phyloP scores from a whole-genome alignment of 37 sponge, comb jelly and placozoan genomes.

The Amphimedon queenslandica region DNA sequence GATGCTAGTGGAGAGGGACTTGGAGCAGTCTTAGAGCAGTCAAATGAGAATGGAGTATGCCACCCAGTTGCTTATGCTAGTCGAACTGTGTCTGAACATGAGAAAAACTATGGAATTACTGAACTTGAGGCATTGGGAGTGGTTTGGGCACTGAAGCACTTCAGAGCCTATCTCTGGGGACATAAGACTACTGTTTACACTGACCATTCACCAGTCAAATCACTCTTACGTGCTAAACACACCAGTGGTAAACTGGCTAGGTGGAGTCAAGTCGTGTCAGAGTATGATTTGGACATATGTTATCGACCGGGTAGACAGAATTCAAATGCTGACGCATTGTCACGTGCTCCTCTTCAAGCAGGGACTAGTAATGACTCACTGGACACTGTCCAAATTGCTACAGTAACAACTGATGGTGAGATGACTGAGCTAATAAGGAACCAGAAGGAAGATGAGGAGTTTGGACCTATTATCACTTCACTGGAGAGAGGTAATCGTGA shows the following conservation, averaged over 20 bases:
- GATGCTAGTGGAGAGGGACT: slow-evolving; percentile 37
- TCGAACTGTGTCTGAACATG: slow-evolving; percentile 13
- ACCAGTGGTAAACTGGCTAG: slow-evolving; percentile 2
- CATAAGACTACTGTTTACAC: slow-evolving; percentile 8
- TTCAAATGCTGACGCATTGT: too few species aligned
- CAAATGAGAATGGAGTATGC: slow-evolving; percentile 12
- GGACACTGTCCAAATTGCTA: too few species aligned
- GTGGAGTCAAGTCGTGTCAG: slow-evolving; percentile 5
- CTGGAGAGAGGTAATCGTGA: background rate
- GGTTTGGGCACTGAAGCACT: too few species aligned
- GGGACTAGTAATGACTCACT: too few species aligned
- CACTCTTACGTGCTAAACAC: slow-evolving; percentile 17
- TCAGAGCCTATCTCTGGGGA: slow-evolving; percentile 35
- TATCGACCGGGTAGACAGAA: slow-evolving; percentile 2
- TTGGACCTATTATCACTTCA: background rate
- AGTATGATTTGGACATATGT: background rate
- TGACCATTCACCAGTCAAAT: slow-evolving; percentile 26
- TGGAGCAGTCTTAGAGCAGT: slow-evolving; percentile 33
- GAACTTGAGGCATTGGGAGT: slow-evolving; percentile 11
- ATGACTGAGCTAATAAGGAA: too few species aligned
- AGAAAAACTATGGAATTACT: slow-evolving; percentile 23
- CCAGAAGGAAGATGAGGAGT: too few species aligned
- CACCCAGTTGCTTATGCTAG: slow-evolving; percentile 64
- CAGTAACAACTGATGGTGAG: too few species aligned
- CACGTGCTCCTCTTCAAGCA: too few species aligned